Base-by-base conservation (phyloP, 2,797 vertebrate species). In the Limosa lapponica region DNA sequence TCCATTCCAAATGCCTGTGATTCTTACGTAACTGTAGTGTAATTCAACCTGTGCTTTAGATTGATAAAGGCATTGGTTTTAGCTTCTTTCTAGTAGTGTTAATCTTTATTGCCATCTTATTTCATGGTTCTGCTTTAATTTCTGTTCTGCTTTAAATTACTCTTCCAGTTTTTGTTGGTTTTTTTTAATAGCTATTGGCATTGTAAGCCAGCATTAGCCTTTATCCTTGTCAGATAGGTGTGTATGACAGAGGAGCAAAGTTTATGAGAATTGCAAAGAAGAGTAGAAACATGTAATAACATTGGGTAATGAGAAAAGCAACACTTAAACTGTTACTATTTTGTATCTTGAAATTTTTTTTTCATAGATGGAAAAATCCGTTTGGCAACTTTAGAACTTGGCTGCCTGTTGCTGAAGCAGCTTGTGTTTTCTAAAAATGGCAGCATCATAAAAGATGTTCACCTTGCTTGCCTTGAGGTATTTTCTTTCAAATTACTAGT, bases 391-490 rank as follows among this genome's bases (percentile, higher is more conserved):
- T 95, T 99, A 96, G 99, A 99, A 96, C 98, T 99, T 46, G 98
- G 98, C 97, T 99, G 99, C 95, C 98, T 99, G 12, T 98, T 99
- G 72, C 95, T 99, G 43, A 99, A 99, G 96, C 99, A 99, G 96
- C 99, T 99, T 4, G 99, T 99, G 17, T 97, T 99, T 54, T 98
- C 98, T 71, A 98, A 97, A 92, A 97, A 73, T 7, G 94, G 97
- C 84, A 99, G 99, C 74, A 98, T 99, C 89, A 99, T 99, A 90
- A 99, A 99, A 97, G 99, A 99, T 1, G 98, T 99, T 62, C 99
- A 99, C 89, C 98, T 99, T 90, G 99, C 99, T 94, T 99, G 99
- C 89, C 97, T 99, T 86, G 99, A 99, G 98, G 99, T 94, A 24
- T 62, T 78, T 89, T 65, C 28, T 79, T 89, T 51, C 17, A 44